These are phyloP conservation scores for Morpho achilles DNA, from an alignment of 2,888 invertebrate genomes.

Conservation along the genomic window DNA sequence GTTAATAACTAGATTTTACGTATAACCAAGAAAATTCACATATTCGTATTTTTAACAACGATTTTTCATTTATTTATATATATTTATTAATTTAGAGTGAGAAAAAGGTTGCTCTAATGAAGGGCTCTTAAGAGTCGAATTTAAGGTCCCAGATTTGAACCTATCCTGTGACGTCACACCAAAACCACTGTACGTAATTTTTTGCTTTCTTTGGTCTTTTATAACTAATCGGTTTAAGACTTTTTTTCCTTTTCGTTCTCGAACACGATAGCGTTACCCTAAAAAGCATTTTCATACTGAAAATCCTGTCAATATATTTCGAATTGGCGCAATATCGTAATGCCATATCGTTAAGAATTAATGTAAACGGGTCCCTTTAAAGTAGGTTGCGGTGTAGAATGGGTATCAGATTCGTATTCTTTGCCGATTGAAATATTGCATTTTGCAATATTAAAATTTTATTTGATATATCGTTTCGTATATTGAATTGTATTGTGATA, in stretches of 20 bases:
- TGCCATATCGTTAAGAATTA: slow-evolving; percentile 23
- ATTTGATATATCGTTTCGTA: slow-evolving; percentile 13
- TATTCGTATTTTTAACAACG: too few species aligned
- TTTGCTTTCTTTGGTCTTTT: too few species aligned
- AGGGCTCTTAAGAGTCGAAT: too few species aligned
- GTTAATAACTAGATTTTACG: too few species aligned
- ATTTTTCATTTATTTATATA: too few species aligned
- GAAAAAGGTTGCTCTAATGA: not conserved
- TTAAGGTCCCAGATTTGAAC: too few species aligned
- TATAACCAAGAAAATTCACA: too few species aligned
- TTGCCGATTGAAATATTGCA: slow-evolving; percentile 19
- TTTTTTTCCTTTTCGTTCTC: too few species aligned
- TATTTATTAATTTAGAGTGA: slow-evolving; percentile 1
- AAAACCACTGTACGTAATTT: too few species aligned
- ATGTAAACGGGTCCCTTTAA: slow-evolving; percentile 3
- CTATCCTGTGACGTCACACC: too few species aligned
- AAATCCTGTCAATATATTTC: slow-evolving; percentile 8
- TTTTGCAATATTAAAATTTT: not conserved
- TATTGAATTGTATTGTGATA: slow-evolving; percentile 9
- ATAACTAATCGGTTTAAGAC: not conserved
- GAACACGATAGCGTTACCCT: too few species aligned
- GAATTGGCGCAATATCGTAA: slow-evolving; percentile 1
- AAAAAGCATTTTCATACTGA: too few species aligned
- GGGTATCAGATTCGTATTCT: slow-evolving; percentile 1
- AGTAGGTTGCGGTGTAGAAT: slow-evolving; percentile 2